Evolutionary conservation across 2,113 vertebrate species (phyloP).

Genomic region (Corvus hawaiiensis): DNA sequence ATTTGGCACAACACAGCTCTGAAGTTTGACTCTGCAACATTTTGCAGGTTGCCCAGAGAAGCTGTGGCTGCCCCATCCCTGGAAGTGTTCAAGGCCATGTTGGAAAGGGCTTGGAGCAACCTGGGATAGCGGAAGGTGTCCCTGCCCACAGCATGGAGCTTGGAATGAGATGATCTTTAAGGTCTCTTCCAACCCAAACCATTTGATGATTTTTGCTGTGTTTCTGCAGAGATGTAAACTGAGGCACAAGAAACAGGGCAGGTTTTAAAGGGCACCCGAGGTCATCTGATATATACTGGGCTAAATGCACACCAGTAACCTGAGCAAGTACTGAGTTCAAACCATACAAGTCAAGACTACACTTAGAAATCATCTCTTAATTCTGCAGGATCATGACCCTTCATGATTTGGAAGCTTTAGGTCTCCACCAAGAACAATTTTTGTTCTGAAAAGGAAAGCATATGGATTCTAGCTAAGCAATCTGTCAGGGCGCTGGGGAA

Average conservation of each 20-base stretch:
- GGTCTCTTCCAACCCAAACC: neutral
- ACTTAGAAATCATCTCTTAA: neutral
- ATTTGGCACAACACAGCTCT: neutral
- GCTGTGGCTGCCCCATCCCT: neutral
- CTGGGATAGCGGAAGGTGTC: neutral
- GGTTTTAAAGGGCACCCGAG: neutral
- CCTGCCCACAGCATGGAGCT: neutral
- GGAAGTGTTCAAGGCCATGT: neutral
- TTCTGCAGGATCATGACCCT: neutral
- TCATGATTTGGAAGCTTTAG: neutral
- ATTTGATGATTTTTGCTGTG: neutral
- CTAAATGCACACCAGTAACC: neutral
- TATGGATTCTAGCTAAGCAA: conserved; percentile 11
- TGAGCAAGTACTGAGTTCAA: neutral
- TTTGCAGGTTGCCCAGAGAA: neutral
- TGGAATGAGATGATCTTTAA: neutral
- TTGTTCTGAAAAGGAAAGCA: neutral
- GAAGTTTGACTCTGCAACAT: neutral
- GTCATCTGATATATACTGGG: neutral
- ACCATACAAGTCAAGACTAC: neutral
- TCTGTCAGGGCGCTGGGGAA: neutral
- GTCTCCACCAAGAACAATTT: neutral
- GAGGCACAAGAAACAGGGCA: neutral
- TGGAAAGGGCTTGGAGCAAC: neutral
- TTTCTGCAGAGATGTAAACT: neutral